Evolutionary conservation across 2,888 invertebrate genomes (phyloP), one percentile per base, ranked within the genome.

Genomic region (Zele albiditarsus): DNA sequence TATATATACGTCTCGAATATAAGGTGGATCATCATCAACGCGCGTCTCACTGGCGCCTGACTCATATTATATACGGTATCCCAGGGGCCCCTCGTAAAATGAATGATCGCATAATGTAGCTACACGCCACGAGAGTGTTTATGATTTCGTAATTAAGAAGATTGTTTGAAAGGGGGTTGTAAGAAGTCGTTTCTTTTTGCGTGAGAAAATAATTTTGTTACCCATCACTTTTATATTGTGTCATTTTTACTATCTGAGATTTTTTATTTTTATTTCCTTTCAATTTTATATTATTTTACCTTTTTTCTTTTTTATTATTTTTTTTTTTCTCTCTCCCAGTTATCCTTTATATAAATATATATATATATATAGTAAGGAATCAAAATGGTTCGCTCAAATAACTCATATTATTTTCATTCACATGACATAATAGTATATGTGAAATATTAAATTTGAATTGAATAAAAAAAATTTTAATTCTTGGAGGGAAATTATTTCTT

Each of bases 41-140:
- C 58, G 66, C 75, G 75, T 75, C 75, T 75, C 60, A 60, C 71
- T 75, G 75, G 75, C 75, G 75, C 75, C 75, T 71, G 60, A 72
- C 71, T 60, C 57, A 72, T 72, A 72, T 71, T 75, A 65, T 75
- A 65, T 74, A 71, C 60, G 71, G 68, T 66, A 58, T 53, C 53
- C 53, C 46, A 20, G 10, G 53, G 71, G 70, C 49, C 66, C 73
- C 75, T 72, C 75, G 66, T 75, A 75, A 75, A 75, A 72, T 67
- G 71, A 75, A 75, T 67, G 71, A 75, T 75, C 75, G 67, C 62
- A 71, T 71, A 71, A 71, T 71, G 60, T 71, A 20, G 42, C 42
- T 33, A 58, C 66, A 20, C 42, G 57, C 49, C 53, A 53, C 73
- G 31, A 20, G 63, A 71, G 68, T 75, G 62, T 75, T 75, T 66